Percentiles rank a stretch among this genome's conserved stretches.
Conservation (phyloP, 2,113 vertebrate species). For the Anhinga rufa region DNA sequence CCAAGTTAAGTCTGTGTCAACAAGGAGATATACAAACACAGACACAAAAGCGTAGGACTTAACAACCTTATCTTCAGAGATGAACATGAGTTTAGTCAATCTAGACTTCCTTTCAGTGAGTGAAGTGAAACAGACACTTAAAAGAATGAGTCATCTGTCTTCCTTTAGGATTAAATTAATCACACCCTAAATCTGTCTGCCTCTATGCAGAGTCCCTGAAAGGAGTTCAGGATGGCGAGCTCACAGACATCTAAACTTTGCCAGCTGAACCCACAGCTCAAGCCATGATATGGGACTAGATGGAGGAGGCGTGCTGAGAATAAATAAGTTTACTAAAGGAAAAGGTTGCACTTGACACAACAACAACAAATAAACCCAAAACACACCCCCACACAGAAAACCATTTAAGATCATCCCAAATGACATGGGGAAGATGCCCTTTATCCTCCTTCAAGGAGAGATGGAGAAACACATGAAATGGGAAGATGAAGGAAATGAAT, state of each 20-base stretch:
- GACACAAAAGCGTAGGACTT: background rate
- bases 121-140: slow-evolving; percentile 24
- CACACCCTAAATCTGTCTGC: background rate
- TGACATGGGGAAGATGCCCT: background rate
- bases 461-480: background rate
- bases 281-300: background rate
- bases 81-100: slow-evolving; percentile 22
- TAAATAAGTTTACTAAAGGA: background rate
- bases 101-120: background rate
- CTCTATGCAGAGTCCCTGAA: background rate
- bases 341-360: background rate
- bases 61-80: slow-evolving; percentile 36
- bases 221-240: background rate
- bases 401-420: background rate
- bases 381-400: background rate
- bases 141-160: slow-evolving; percentile 32
- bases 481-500: background rate
- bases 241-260: background rate
- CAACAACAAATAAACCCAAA: background rate
- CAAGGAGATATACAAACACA: background rate
- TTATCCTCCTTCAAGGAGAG: background rate
- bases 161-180: slow-evolving; percentile 8
- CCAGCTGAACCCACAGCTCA: background rate
- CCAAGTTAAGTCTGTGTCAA: background rate
- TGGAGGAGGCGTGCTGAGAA: background rate